Evolutionary conservation across 2,797 vertebrate genomes (phyloP).

Genomic region (Epinephelus malabaricus): DNA sequence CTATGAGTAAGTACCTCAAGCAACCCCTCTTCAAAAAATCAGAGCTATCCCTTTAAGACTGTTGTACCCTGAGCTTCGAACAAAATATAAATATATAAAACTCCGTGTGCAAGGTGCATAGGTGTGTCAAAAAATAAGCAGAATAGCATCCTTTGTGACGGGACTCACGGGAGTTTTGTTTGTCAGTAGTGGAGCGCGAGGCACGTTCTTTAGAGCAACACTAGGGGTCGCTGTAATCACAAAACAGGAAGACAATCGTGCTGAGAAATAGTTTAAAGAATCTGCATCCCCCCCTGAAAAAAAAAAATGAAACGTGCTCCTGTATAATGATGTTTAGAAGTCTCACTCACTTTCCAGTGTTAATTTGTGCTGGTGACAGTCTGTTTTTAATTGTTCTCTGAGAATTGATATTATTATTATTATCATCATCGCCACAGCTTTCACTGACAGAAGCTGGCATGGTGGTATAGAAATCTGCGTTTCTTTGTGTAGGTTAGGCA

Average conservation of each 20-base stretch:
- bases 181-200: slow-evolving; percentile 4
- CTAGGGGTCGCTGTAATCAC: slow-evolving; percentile 76
- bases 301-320: slow-evolving; percentile 77
- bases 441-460: slow-evolving; percentile 76
- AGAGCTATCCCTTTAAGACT: slow-evolving; percentile 31
- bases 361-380: slow-evolving; percentile 94
- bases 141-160: no score
- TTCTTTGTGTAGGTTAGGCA: slow-evolving; percentile 82
- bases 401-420: slow-evolving; percentile 74
- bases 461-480: slow-evolving; percentile 83
- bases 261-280: slow-evolving; percentile 68
- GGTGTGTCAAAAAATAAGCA: no score
- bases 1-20: no score
- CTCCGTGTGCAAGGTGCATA: no score
- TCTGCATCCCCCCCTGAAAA: slow-evolving; percentile 38
- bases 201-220: slow-evolving; percentile 53
- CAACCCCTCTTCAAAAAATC: no score
- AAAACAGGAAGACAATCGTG: slow-evolving; percentile 90
- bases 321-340: slow-evolving; percentile 88
- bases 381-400: slow-evolving; percentile 85
- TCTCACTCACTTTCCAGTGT: slow-evolving; percentile 91
- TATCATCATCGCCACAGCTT: slow-evolving; percentile 77
- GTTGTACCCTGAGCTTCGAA: slow-evolving; percentile 79
- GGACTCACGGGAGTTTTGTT: slow-evolving; percentile 22
- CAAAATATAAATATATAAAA: slow-evolving; percentile 48